Evolutionary conservation across 2,888 invertebrate species (phyloP).

Genomic region (Anoncus sp.): DNA sequence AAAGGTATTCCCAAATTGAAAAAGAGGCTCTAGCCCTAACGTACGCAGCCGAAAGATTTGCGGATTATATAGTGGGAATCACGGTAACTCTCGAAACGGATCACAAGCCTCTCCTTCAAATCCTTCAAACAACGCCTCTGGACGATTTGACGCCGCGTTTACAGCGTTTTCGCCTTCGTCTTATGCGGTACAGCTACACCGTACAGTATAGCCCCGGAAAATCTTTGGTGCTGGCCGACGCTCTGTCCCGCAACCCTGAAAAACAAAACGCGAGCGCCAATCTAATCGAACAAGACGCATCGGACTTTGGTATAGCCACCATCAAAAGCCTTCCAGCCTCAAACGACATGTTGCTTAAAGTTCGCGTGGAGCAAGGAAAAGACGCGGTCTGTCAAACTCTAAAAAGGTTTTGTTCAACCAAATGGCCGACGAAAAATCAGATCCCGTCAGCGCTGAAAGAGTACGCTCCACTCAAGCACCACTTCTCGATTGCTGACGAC

Average conservation of each 20-base stretch:
- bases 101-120: slow-evolving; percentile 73
- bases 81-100: slow-evolving; percentile 70
- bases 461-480: slow-evolving; percentile 59
- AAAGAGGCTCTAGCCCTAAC: slow-evolving; percentile 73
- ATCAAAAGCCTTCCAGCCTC: slow-evolving; percentile 52
- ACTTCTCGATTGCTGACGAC: slow-evolving; percentile 59
- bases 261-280: slow-evolving; percentile 12
- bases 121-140: slow-evolving; percentile 74
- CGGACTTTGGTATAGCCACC: slow-evolving; percentile 46
- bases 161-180: slow-evolving; percentile 75
- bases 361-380: slow-evolving; percentile 52
- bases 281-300: slow-evolving; percentile 21
- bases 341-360: slow-evolving; percentile 52
- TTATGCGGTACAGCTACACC: slow-evolving; percentile 35
- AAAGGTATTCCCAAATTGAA: slow-evolving; percentile 75
- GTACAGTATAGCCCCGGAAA: slow-evolving; percentile 74
- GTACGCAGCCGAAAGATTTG: slow-evolving; percentile 74
- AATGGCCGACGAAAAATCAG: slow-evolving; percentile 59
- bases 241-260: slow-evolving; percentile 67
- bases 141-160: slow-evolving; percentile 74
- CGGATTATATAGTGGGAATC: slow-evolving; percentile 72
- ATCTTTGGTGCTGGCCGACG: slow-evolving; percentile 66
- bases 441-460: slow-evolving; percentile 44
- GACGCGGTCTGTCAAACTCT: slow-evolving; percentile 50
- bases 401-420: slow-evolving; percentile 48